A percentile compares a stretch with the other conserved stretches of the same genome.
These are phyloP conservation scores for Caranx ignobilis DNA, from an alignment of 2,113 vertebrate species.

Conservation along the genomic window DNA sequence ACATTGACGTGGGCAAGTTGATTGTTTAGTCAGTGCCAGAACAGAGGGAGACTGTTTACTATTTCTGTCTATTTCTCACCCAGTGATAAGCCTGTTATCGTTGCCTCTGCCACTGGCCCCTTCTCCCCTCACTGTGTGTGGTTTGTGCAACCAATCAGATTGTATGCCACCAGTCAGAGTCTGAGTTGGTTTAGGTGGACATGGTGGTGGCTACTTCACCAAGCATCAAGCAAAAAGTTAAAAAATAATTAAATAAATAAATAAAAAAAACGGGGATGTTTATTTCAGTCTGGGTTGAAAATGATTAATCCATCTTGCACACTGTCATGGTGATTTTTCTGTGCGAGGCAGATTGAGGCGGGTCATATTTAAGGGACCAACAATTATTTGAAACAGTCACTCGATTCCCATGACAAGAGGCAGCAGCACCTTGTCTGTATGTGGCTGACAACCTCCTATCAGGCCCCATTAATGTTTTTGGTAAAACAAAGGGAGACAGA, in stretches of 20 bases:
- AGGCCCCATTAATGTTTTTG: conserved; percentile 1
- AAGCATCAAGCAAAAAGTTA: background rate
- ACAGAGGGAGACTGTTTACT: conserved; percentile 8
- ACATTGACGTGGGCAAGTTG: background rate
- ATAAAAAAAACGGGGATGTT: background rate
- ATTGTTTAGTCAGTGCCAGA: conserved; percentile 26
- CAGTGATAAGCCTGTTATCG: conserved; percentile 34
- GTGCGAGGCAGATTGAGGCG: background rate
- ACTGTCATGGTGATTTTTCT: background rate
- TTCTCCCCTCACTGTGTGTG: conserved; percentile 19
- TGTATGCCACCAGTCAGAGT: background rate
- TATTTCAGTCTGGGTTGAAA: conserved; percentile 11
- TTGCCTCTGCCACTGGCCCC: conserved; percentile 20
- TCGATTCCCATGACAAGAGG: conserved; percentile 14
- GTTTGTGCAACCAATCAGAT: conserved; percentile 35
- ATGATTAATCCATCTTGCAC: conserved; percentile 9
- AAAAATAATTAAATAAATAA: background rate
- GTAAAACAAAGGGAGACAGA: conserved; percentile 9
- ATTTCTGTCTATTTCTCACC: conserved; percentile 29
- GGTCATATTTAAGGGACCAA: conserved; percentile 8
- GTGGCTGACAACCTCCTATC: conserved; percentile 6
- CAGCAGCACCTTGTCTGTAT: conserved; percentile 10
- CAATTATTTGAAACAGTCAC: conserved; percentile 20
- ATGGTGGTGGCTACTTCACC: conserved; percentile 6
- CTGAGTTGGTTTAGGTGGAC: conserved; percentile 16